Evolutionary conservation across 2,888 invertebrate genomes (phyloP).

Genomic region (Eupithecia subfuscata): DNA sequence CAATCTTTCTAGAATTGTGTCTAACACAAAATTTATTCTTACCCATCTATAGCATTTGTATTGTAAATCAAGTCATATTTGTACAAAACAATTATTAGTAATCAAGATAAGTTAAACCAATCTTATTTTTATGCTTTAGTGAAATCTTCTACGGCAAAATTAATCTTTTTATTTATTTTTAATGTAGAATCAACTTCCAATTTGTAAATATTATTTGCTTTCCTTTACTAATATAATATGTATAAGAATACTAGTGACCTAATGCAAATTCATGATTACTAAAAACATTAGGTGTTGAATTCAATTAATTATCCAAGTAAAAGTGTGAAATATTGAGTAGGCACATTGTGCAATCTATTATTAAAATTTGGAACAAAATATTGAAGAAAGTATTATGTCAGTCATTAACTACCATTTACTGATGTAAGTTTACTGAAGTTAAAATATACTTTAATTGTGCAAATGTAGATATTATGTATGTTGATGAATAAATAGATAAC

Average conservation of each 20-base stretch:
- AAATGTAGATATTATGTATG: slow-evolving; percentile 84
- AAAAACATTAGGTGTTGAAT: slow-evolving; percentile 65
- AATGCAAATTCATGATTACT: slow-evolving; percentile 69
- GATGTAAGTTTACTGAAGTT: slow-evolving; percentile 73
- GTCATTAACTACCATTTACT: slow-evolving; percentile 68
- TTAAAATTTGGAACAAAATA: slow-evolving; percentile 58
- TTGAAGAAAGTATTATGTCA: slow-evolving; percentile 74
- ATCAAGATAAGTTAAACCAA: slow-evolving; percentile 29
- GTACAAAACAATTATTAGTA: slow-evolving; percentile 18
- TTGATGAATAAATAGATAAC: slow-evolving; percentile 84
- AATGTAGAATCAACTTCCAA: slow-evolving; percentile 45
- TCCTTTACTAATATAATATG: slow-evolving; percentile 76
- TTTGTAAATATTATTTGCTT: slow-evolving; percentile 82
- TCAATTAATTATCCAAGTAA: slow-evolving; percentile 27
- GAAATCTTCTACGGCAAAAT: slow-evolving; percentile 2
- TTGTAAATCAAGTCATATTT: slow-evolving; percentile 27
- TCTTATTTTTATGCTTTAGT: slow-evolving; percentile 22
- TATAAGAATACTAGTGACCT: slow-evolving; percentile 52
- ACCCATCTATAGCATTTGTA: slow-evolving; percentile 34
- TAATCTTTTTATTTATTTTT: slow-evolving; percentile 35
- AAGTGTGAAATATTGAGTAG: slow-evolving; percentile 46
- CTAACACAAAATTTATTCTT: slow-evolving; percentile 21
- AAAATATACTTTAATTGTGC: slow-evolving; percentile 77
- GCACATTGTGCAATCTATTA: slow-evolving; percentile 59
- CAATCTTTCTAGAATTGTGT: slow-evolving; percentile 25